Evolutionary conservation across 2,113 vertebrate species (phyloP).

Genomic region (Chaetodon auriga): DNA sequence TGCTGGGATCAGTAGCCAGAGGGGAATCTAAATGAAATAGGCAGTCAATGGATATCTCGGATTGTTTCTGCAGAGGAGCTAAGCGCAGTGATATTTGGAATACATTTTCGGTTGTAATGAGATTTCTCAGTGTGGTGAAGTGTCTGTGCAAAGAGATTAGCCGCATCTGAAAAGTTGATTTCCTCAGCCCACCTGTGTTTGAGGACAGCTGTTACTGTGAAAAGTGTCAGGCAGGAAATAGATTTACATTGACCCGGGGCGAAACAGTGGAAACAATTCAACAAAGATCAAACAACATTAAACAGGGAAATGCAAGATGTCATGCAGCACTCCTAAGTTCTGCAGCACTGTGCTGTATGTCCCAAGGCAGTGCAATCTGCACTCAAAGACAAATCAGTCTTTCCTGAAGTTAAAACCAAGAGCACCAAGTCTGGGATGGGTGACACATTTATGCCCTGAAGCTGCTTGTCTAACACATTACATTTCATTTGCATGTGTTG

Average conservation of each 20-base stretch:
- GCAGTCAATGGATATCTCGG: constrained; percentile 20
- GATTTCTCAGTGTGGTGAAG: constrained; percentile 29
- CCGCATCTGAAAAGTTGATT: not conserved
- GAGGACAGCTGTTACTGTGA: not conserved
- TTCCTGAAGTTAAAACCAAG: not conserved
- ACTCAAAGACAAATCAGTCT: not conserved
- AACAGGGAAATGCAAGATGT: not conserved
- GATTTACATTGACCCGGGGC: constrained; percentile 11
- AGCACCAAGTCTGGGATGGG: not conserved
- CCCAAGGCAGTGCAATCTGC: not conserved
- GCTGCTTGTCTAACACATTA: not conserved
- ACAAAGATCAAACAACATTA: constrained; percentile 5
- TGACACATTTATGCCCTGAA: not conserved
- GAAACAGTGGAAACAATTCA: not conserved
- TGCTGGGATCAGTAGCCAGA: constrained; percentile 26
- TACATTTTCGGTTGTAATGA: constrained; percentile 33
- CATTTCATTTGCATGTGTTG: constrained; percentile 16
- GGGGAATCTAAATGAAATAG: constrained; percentile 41
- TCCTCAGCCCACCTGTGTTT: constrained; percentile 27
- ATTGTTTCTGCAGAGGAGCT: constrained; percentile 28
- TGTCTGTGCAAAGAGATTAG: constrained; percentile 33
- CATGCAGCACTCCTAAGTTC: not conserved
- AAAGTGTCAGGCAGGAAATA: constrained; percentile 25
- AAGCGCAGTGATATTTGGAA: constrained; percentile 24
- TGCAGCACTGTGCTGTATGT: not conserved